phyloP scores from a whole-genome alignment of 2,113 vertebrate genomes.

The Leptocoma aspasia region DNA sequence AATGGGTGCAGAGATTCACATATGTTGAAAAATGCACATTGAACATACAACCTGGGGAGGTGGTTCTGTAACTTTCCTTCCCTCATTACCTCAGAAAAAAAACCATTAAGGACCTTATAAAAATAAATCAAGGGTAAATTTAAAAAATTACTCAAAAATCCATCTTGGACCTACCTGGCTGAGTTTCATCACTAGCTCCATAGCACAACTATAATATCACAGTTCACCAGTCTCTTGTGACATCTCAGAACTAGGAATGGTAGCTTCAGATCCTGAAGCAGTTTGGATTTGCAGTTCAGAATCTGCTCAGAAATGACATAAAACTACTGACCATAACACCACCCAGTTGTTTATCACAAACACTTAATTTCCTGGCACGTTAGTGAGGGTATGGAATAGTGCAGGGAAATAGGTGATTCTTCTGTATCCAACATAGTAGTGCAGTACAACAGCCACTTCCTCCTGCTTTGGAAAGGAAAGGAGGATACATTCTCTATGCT shows the following conservation, averaged over 20 bases:
- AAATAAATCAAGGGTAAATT: neutral
- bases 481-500: neutral
- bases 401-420: neutral
- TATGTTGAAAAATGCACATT: neutral
- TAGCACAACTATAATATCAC: neutral
- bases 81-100: neutral
- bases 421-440: neutral
- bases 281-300: neutral
- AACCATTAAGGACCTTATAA: neutral
- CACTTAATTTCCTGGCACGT: neutral
- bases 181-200: neutral
- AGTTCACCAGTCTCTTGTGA: neutral
- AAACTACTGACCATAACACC: neutral
- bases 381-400: neutral
- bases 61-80: neutral
- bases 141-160: neutral
- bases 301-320: neutral
- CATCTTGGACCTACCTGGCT: neutral
- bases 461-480: neutral
- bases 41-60: neutral
- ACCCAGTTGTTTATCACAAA: neutral
- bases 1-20: neutral
- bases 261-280: neutral
- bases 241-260: neutral
- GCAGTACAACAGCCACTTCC: neutral